These are phyloP conservation scores for Ptychodera flava DNA, from an alignment of 35 echinoderm and acorn worm genomes.

Conservation along the genomic window DNA sequence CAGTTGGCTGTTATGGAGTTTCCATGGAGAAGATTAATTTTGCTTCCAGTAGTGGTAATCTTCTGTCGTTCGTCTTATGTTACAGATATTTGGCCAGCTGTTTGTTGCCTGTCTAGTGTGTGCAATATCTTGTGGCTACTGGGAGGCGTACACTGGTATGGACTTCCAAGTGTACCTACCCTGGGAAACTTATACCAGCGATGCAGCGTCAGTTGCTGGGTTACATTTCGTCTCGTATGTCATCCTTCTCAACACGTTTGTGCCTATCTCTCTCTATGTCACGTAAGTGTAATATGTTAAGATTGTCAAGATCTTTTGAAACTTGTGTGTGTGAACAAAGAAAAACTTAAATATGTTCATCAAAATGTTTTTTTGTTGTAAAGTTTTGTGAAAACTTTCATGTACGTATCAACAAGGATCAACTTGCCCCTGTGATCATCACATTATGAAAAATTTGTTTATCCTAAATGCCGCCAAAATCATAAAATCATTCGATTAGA, in stretches of 20 bases:
- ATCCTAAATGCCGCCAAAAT: too few species aligned
- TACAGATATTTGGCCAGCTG: conserved; percentile 79
- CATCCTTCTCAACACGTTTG: conserved; percentile 84
- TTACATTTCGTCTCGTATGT: conserved; percentile 90
- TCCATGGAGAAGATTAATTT: too few species aligned
- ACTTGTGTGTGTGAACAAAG: too few species aligned
- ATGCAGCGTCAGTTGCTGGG: conserved; percentile 47
- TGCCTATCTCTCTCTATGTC: conserved; percentile 96
- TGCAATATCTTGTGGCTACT: conserved; percentile 60
- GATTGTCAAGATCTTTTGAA: too few species aligned
- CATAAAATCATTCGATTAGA: too few species aligned
- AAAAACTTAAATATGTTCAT: too few species aligned
- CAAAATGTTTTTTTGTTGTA: too few species aligned
- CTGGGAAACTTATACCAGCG: conserved; percentile 30
- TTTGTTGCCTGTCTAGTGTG: conserved; percentile 68
- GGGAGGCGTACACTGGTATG: conserved; percentile 39
- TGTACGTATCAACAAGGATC: too few species aligned
- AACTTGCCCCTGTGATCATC: too few species aligned
- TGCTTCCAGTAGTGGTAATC: background rate
- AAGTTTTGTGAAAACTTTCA: too few species aligned
- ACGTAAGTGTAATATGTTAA: conserved; percentile 59
- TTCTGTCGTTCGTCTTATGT: conserved; percentile 8
- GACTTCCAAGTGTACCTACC: conserved; percentile 67
- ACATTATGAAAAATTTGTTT: too few species aligned
- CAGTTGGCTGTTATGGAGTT: too few species aligned